Evolutionary conservation across 2,888 invertebrate genomes (phyloP), one percentile per base, ranked within the genome.

Genomic region (Dione vanillae): DNA sequence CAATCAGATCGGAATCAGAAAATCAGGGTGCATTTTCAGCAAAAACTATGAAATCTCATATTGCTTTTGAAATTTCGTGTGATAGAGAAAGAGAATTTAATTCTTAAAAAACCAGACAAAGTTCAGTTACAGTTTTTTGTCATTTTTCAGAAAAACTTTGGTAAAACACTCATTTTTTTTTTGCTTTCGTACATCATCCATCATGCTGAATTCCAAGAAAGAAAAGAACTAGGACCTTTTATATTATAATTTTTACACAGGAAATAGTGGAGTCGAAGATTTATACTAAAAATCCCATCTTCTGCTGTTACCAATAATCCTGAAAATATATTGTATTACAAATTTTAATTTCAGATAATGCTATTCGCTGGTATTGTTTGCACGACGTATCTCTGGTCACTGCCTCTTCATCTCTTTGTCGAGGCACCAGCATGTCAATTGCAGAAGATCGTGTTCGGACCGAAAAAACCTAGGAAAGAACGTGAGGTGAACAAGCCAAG

Each of bases 361-460:
- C 78, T 93, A 0, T 92, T 84, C 78, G 89, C 88, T 1, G 93
- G 93, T 1, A 92, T 92, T 47, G 92, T 92, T 0, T 83, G 79
- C 59, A 85, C 86, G 0, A 91, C 91, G 0, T 93, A 87, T 72
- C 75, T 92, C 5, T 82, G 82, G 40, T 85, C 93, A 0, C 78
- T 92, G 0, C 91, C 91, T 12, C 85, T 93, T 0, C 82, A 92
- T 62, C 84, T 93, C 12, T 88, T 93, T 76, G 93, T 90, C 0
- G 93, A 93, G 77, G 92, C 92, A 0, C 93, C 93, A 5, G 82
- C 86, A 0, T 92, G 91, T 64, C 88, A 89, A 16, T 82, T 93
- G 0, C 93, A 93, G 75, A 93, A 93, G 74, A 77, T 91, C 1
- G 82, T 92, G 2, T 78, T 93, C 0, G 86, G 87, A 0, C 88